phyloP scores from a whole-genome alignment of 2,797 vertebrate genomes.

The Gymnoscopelus microlampas region DNA sequence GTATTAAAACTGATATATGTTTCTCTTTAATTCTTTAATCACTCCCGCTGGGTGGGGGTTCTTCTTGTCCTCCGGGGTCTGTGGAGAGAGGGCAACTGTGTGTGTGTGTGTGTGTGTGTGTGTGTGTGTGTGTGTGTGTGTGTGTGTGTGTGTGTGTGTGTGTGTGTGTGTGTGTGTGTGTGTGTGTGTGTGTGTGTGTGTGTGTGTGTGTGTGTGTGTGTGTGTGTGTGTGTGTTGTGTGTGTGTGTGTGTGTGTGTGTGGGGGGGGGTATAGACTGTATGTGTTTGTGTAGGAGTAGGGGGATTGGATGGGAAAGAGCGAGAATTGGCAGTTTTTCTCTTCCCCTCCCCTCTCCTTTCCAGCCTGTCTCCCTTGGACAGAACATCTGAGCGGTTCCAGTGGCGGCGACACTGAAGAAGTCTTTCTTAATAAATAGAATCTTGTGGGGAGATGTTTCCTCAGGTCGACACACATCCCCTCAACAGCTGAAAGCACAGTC shows the following conservation, averaged over 20 bases:
- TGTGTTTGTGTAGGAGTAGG: background rate
- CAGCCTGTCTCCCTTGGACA: constrained; percentile 39
- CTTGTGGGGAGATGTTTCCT: constrained; percentile 54
- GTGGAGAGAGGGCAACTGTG: constrained; percentile 54
- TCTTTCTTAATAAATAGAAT: constrained; percentile 62
- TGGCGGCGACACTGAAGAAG: constrained; percentile 54
- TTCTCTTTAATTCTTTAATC: constrained; percentile 66
- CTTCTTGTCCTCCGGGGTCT: constrained; percentile 50
- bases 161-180: constrained; percentile 60
- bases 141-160: constrained; percentile 43
- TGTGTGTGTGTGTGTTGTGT: constrained; percentile 48
- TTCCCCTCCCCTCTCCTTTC: constrained; percentile 63
- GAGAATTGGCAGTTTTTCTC: constrained; percentile 78
- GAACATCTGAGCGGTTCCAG: constrained; percentile 54
- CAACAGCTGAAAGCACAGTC: constrained; percentile 62
- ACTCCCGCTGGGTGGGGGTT: constrained; percentile 39
- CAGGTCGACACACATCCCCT: constrained; percentile 41
- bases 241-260: constrained; percentile 37
- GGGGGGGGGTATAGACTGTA: constrained; percentile 34
- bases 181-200: constrained; percentile 19
- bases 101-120: constrained; percentile 38
- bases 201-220: constrained; percentile 56
- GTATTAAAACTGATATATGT: constrained; percentile 83
- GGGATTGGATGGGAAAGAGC: constrained; percentile 71
- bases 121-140: constrained; percentile 47